phyloP scores from a whole-genome alignment of 1,140 invertebrate genomes.

The Solen grandis region DNA sequence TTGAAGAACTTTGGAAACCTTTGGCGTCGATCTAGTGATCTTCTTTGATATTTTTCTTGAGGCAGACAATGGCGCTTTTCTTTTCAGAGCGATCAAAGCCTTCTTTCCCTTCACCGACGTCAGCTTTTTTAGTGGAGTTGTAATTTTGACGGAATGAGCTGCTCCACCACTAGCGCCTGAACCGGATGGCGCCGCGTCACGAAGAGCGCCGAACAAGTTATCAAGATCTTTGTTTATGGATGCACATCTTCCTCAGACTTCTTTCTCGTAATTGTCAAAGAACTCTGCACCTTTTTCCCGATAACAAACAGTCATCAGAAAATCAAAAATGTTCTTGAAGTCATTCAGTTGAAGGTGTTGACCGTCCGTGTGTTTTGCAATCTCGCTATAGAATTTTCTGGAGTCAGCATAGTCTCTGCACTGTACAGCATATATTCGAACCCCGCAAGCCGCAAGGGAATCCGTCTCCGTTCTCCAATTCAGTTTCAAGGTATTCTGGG shows the following conservation, averaged over 20 bases:
- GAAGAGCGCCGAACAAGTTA: slow-evolving; percentile 32
- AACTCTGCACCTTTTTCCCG: slow-evolving; percentile 57
- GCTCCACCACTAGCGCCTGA: not conserved
- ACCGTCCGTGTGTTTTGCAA: slow-evolving; percentile 53
- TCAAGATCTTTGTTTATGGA: slow-evolving; percentile 42
- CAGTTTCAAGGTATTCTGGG: slow-evolving; percentile 62
- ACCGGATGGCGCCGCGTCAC: not conserved
- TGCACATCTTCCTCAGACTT: slow-evolving; percentile 17
- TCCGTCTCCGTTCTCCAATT: slow-evolving; percentile 70
- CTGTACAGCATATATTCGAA: slow-evolving; percentile 44
- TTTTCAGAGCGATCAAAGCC: not conserved
- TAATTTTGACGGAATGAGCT: not conserved
- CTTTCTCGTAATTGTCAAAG: slow-evolving; percentile 52
- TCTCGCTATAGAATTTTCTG: slow-evolving; percentile 37
- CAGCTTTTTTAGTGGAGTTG: not conserved
- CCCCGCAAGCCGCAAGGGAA: slow-evolving; percentile 52
- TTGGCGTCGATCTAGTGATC: not conserved
- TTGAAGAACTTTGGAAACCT: not conserved
- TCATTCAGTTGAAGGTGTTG: slow-evolving; percentile 54
- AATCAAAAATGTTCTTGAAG: slow-evolving; percentile 61
- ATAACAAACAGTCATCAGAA: slow-evolving; percentile 66
- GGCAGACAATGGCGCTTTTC: not conserved
- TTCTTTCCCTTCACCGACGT: not conserved
- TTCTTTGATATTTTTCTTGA: not conserved
- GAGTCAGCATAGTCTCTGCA: not conserved